These are phyloP conservation scores for Rhodinocichla rosea DNA, from an alignment of 2,113 vertebrate species.

Conservation along the genomic window DNA sequence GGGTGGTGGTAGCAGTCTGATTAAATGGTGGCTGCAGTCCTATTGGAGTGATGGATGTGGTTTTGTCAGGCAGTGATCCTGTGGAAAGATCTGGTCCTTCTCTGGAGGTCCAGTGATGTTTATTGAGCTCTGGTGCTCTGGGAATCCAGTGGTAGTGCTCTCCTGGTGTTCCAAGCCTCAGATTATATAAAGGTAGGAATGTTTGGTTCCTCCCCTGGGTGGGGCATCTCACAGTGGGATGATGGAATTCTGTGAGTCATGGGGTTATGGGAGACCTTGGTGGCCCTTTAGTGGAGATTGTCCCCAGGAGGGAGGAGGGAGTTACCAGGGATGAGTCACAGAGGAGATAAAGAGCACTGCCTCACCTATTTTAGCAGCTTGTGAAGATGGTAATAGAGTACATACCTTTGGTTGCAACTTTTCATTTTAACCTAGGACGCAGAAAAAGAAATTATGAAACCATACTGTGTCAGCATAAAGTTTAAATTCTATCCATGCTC, in stretches of 20 bases:
- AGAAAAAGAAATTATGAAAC: neutral
- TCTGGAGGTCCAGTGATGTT: neutral
- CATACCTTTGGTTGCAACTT: neutral
- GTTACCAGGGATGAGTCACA: neutral
- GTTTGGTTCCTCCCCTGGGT: neutral
- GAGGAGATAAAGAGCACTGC: neutral
- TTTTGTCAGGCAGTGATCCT: neutral
- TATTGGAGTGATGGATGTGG: neutral
- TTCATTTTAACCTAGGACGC: neutral
- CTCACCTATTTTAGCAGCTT: neutral
- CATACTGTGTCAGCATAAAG: neutral
- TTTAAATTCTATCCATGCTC: neutral
- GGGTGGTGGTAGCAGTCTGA: neutral
- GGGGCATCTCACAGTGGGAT: neutral
- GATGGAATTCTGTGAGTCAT: neutral
- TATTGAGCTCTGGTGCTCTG: neutral
- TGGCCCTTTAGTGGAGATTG: no score
- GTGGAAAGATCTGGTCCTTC: neutral
- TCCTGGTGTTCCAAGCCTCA: neutral
- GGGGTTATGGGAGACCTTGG: neutral
- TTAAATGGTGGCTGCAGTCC: no score
- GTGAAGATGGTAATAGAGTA: neutral
- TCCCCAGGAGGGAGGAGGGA: rapidly evolving
- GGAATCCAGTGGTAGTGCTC: neutral
- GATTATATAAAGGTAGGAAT: neutral